phyloP scores from a whole-genome alignment of 1,140 invertebrate species.

The Heliconius eleuchia region DNA sequence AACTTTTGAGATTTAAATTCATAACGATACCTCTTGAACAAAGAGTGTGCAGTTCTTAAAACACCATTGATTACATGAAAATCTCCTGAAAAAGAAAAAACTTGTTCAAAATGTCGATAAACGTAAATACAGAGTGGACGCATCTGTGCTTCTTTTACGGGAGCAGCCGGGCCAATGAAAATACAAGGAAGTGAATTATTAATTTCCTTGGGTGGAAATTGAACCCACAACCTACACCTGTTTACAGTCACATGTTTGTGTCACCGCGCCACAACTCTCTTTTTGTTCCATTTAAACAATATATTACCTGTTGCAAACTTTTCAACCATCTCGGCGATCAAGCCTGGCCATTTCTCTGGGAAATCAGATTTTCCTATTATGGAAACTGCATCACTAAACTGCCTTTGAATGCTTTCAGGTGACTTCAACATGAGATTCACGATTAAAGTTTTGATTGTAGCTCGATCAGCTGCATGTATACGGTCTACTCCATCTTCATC shows the following conservation, averaged over 20 bases:
- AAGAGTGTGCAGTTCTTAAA: slow-evolving; percentile 95
- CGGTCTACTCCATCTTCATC: slow-evolving; percentile 90
- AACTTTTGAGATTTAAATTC: slow-evolving; percentile 97
- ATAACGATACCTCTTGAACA: slow-evolving; percentile 97
- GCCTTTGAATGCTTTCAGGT: slow-evolving; percentile 94
- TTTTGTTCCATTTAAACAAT: not conserved
- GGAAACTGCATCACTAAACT: slow-evolving; percentile 97
- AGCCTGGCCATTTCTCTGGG: slow-evolving; percentile 95
- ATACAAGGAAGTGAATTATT: too few relatives aligned
- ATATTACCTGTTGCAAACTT: slow-evolving; percentile 89
- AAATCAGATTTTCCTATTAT: slow-evolving; percentile 97
- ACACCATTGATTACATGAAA: slow-evolving; percentile 98
- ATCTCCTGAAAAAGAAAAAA: slow-evolving; percentile 84
- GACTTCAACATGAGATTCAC: slow-evolving; percentile 96
- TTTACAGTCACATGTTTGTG: too few relatives aligned
- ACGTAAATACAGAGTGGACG: too few relatives aligned
- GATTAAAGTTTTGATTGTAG: slow-evolving; percentile 92
- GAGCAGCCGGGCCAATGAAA: too few relatives aligned
- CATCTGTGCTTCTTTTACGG: too few relatives aligned
- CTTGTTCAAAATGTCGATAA: too few relatives aligned
- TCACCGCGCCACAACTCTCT: not conserved
- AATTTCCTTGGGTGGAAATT: too few relatives aligned
- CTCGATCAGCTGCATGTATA: slow-evolving; percentile 91
- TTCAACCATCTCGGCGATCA: slow-evolving; percentile 95
- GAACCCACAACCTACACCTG: too few relatives aligned